Evolutionary conservation across 2,113 vertebrate genomes (phyloP).

Genomic region (Pelobates fuscus): DNA sequence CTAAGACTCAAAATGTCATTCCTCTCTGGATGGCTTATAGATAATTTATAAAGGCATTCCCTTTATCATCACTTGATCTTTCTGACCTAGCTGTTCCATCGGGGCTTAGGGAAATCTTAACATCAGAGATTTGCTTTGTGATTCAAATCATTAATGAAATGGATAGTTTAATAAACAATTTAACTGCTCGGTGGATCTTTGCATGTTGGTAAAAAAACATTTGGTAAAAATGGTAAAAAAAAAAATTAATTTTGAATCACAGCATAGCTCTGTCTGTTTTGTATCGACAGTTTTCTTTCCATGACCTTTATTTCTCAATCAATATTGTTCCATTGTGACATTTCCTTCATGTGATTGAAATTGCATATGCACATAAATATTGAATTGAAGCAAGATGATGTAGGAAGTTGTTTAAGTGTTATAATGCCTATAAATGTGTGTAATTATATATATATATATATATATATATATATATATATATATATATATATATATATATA

Average conservation of each 20-base stretch:
- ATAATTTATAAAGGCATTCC: constrained; percentile 47
- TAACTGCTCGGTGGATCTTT: no score
- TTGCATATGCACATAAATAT: no score
- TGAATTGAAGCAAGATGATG: no score
- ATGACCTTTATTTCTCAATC: not conserved
- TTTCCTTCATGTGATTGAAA: not conserved
- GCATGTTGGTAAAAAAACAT: no score
- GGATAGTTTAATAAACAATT: constrained; percentile 3
- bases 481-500: no score
- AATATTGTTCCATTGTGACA: not conserved
- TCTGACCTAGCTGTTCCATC: constrained; percentile 40
- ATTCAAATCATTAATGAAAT: constrained; percentile 5
- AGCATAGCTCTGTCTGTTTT: not conserved
- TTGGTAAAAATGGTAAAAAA: not conserved
- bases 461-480: no score
- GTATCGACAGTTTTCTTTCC: no score
- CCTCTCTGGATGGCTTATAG: constrained; percentile 21
- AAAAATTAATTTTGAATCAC: not conserved
- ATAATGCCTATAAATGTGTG: no score
- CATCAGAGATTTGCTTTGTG: constrained; percentile 18
- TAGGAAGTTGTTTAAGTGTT: no score
- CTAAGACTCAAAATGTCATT: constrained; percentile 43
- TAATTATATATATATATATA: no score
- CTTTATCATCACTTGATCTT: constrained; percentile 47
- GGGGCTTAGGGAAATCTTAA: constrained; percentile 8